Evolutionary conservation across 2,113 vertebrate genomes (phyloP).

Genomic region (Globicephala melas): DNA sequence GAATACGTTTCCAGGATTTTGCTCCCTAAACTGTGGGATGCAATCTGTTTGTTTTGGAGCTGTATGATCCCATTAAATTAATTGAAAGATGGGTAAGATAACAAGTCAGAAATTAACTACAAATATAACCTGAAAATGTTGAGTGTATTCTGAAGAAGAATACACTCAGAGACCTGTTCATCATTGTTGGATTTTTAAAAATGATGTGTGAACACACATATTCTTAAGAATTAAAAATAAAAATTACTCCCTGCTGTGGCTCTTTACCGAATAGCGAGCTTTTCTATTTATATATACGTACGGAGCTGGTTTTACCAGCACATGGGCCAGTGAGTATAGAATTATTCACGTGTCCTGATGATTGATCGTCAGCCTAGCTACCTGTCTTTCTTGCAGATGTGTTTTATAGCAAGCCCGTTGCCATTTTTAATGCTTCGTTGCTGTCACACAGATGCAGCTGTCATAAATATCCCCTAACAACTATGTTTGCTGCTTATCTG

Average conservation of each 20-base stretch:
- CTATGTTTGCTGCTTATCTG: conserved; percentile 74
- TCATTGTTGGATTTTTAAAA: not conserved
- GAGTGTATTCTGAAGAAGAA: not conserved
- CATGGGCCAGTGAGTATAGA: conserved; percentile 60
- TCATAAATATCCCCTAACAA: conserved; percentile 76
- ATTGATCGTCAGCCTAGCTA: conserved; percentile 76
- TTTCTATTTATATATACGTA: not conserved
- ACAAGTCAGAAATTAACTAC: conserved; percentile 29
- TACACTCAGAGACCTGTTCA: conserved; percentile 18
- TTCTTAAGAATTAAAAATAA: conserved; percentile 58
- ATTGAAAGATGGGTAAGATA: conserved; percentile 13
- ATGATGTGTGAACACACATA: conserved; percentile 26
- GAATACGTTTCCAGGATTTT: conserved; percentile 31
- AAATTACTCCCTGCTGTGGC: not conserved
- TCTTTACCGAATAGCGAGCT: conserved; percentile 49
- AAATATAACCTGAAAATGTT: conserved; percentile 39
- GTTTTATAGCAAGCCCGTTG: conserved; percentile 74
- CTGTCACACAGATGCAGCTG: conserved; percentile 68
- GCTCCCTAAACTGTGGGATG: not conserved
- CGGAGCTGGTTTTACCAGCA: conserved; percentile 54
- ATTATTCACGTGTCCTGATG: conserved; percentile 71
- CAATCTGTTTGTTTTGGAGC: conserved; percentile 41
- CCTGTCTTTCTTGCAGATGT: conserved; percentile 70
- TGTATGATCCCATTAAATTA: conserved; percentile 10
- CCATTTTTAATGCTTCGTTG: conserved; percentile 72